Conservation (phyloP, 2,797 vertebrate species). For the Taeniopygia guttata region DNA sequence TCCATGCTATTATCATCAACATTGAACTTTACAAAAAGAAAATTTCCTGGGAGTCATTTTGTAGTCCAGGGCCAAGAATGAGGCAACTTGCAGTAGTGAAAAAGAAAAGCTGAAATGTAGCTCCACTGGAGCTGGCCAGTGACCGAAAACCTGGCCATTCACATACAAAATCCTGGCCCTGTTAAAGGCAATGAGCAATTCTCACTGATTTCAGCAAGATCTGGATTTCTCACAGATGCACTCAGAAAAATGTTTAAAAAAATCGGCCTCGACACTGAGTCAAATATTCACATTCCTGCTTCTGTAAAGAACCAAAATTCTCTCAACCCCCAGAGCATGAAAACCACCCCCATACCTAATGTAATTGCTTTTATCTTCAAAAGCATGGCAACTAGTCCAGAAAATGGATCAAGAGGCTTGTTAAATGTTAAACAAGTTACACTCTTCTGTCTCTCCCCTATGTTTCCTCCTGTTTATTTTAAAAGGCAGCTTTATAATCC, state of each 20-base stretch:
- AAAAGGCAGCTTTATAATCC: constrained; percentile 60
- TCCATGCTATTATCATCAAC: not conserved
- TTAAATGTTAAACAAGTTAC: constrained; percentile 65
- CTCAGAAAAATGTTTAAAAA: not conserved
- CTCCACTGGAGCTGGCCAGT: not conserved
- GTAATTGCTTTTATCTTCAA: constrained; percentile 50
- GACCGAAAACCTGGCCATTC: constrained; percentile 3
- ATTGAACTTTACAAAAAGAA: not conserved
- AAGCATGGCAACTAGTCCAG: constrained; percentile 31
- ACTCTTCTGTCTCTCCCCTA: constrained; percentile 10
- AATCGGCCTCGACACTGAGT: not conserved
- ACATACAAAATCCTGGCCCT: constrained; percentile 15
- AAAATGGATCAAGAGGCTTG: constrained; percentile 46
- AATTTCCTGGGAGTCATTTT: constrained; percentile 33
- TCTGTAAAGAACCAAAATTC: constrained; percentile 5
- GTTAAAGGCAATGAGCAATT: constrained; percentile 24
- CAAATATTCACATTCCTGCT: constrained; percentile 8
- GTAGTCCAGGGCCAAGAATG: not conserved
- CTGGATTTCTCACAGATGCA: not conserved
- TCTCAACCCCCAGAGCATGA: not conserved
- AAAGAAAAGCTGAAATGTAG: not conserved
- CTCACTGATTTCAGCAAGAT: constrained; percentile 2
- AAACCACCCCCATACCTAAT: not conserved
- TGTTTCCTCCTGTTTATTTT: constrained; percentile 69
- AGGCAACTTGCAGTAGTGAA: constrained; percentile 10